Percentiles rank a stretch among this genome's conserved stretches.
Conservation (phyloP, 2,888 invertebrate genomes). For the Pseudococcus jackbeardsleyi region DNA sequence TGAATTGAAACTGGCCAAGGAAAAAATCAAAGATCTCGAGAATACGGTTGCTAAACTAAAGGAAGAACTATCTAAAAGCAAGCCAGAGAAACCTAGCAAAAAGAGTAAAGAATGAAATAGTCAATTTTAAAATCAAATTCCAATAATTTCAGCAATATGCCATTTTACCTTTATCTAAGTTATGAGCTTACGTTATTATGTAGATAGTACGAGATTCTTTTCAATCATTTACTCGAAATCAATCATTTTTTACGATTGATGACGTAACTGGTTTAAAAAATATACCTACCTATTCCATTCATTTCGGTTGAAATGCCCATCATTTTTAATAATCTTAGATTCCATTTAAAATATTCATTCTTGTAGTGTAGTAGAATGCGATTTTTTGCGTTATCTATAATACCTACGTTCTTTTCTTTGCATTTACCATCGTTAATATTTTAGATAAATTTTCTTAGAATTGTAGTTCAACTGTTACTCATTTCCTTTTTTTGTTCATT, state of each 20-base stretch:
- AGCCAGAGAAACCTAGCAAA: slow-evolving; percentile 52
- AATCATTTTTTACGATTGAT: not conserved
- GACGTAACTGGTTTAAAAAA: not conserved
- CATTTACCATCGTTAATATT: not conserved
- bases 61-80: slow-evolving; percentile 53
- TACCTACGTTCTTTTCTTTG: not conserved
- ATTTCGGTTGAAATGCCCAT: not conserved
- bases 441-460: not conserved
- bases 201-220: not conserved
- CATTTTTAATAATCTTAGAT: not conserved
- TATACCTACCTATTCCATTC: too few species aligned
- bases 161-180: not conserved
- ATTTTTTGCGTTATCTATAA: not conserved
- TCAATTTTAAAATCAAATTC: not conserved
- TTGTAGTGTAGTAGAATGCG: not conserved
- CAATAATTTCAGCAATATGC: not conserved
- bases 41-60: slow-evolving; percentile 29
- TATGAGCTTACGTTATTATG: slow-evolving; percentile 16
- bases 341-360: slow-evolving; percentile 3
- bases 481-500: not conserved
- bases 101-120: slow-evolving; percentile 52
- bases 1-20: slow-evolving; percentile 20
- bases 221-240: not conserved
- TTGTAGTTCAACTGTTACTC: not conserved
- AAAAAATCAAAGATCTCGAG: slow-evolving; percentile 59